phyloP scores from a whole-genome alignment of 1,140 invertebrate genomes.

The Drosophila serrata region DNA sequence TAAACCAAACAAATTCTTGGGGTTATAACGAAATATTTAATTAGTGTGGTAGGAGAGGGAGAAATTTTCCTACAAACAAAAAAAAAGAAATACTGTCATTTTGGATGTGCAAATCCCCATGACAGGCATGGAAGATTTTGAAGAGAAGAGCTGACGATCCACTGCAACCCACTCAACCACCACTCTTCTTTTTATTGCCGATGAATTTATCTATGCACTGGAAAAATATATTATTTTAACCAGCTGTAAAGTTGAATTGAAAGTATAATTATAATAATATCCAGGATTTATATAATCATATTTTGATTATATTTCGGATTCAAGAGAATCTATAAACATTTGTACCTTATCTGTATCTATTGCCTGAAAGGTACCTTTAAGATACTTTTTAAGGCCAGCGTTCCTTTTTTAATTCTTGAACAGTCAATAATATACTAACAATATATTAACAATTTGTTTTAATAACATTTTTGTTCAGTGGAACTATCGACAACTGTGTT shows the following conservation, averaged over 20 bases:
- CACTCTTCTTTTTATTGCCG: conserved; percentile 40
- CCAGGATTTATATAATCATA: no score
- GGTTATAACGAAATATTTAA: conserved; percentile 36
- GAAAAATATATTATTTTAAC: not conserved
- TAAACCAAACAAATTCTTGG: conserved; percentile 14
- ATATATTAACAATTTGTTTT: not conserved
- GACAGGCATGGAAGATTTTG: conserved; percentile 22
- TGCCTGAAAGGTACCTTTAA: not conserved
- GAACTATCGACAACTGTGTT: conserved; percentile 26
- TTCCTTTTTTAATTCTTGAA: not conserved
- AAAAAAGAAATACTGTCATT: conserved; percentile 16
- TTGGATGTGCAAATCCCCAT: conserved; percentile 34
- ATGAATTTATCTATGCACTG: conserved; percentile 6
- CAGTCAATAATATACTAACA: no score
- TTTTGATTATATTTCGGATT: no score
- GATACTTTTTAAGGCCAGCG: not conserved
- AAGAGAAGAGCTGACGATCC: conserved; percentile 3
- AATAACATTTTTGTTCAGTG: not conserved
- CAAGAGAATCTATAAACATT: no score
- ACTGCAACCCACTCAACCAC: conserved; percentile 40
- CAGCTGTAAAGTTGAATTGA: not conserved
- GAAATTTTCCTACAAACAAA: conserved; percentile 15
- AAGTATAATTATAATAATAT: no score
- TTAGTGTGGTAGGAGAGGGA: conserved; percentile 19
- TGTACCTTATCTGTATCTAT: not conserved